Evolutionary conservation across 1,140 invertebrate species (phyloP), one percentile per base, ranked within the genome.

Genomic region (Brachionus angularis): DNA sequence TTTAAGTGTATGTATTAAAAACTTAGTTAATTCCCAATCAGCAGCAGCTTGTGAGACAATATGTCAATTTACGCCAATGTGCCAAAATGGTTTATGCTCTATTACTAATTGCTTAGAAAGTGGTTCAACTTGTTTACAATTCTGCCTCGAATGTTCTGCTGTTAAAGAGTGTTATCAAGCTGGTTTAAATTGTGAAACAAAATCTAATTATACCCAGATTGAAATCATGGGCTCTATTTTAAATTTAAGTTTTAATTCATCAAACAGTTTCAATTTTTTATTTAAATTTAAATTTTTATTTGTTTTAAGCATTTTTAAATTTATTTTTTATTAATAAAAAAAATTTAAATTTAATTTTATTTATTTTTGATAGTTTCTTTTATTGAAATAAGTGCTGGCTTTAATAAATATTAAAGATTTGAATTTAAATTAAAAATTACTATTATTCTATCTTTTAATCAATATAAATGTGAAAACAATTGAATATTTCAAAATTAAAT

Each of bases 1-100:
- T 3, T 23, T 25, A 23, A 39, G 10, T 4, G 14, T 39, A 3
- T 39, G 36, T 2, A 23, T 29, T 14, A 36, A 21, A 7, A 8
- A 39, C 27, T 58, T 21, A 2, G 3, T 29, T 23, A 8, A 14
- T 39, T 25, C 53, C 1, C 10, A 23, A 36, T 39, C 62, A 3
- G 39, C 46, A 50, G 12, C 42, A 18, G 39, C 34, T 33, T 67
- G 62, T 47, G 62, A 67, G 12, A 67, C 62, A 10, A 67, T 50
- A 49, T 67, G 62, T 47, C 33, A 21, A 23, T 5, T 39, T 12
- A 58, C 53, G 10, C 53, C 53, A 10, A 34, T 39, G 25, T 58
- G 53, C 53, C 36, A 58, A 23, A 58, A 18, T 23, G 53, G 53
- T 12, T 39, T 39, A 39, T 58, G 53, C 18, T 58, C 33, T n/a